phyloP scores from a whole-genome alignment of 2,888 invertebrate species.

The Odontomyia ornata region DNA sequence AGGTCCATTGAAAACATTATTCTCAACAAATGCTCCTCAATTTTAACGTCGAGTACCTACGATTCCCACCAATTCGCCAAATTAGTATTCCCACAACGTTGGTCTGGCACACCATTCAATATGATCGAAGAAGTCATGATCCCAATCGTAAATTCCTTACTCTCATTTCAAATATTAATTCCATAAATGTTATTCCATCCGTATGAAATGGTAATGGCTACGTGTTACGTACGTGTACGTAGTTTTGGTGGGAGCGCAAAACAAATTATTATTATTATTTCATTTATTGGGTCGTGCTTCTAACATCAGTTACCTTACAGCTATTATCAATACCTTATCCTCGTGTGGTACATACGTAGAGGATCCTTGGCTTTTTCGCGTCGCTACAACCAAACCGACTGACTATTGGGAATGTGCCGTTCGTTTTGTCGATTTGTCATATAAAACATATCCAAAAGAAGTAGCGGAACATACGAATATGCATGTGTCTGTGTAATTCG shows the following conservation, averaged over 20 bases:
- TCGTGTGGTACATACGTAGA: neutral
- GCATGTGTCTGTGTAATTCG: neutral
- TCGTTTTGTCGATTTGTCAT: conserved; percentile 29
- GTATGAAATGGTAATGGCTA: conserved; percentile 24
- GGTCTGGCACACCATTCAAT: neutral
- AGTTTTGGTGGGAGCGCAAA: neutral
- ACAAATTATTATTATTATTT: conserved; percentile 40
- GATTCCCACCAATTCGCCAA: neutral
- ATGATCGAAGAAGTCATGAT: conserved; percentile 30
- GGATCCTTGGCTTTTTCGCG: neutral
- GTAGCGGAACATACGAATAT: conserved; percentile 1
- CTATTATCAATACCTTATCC: conserved; percentile 21
- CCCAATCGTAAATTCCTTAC: conserved; percentile 4
- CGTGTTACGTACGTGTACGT: conserved; percentile 14
- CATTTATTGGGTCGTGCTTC: conserved; percentile 19
- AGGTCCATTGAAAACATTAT: neutral
- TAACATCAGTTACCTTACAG: conserved; percentile 35
- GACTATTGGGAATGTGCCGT: conserved; percentile 15
- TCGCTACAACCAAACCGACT: too few species aligned
- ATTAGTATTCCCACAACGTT: conserved; percentile 22
- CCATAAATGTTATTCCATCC: conserved; percentile 26
- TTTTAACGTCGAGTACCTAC: neutral
- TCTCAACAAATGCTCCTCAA: neutral
- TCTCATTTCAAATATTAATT: conserved; percentile 38
- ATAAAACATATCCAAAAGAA: conserved; percentile 17